Percentiles rank a stretch among this genome's conserved stretches.
Evolutionary conservation across 2,113 vertebrate genomes (phyloP).

Genomic region (Daphoenositta chrysoptera): DNA sequence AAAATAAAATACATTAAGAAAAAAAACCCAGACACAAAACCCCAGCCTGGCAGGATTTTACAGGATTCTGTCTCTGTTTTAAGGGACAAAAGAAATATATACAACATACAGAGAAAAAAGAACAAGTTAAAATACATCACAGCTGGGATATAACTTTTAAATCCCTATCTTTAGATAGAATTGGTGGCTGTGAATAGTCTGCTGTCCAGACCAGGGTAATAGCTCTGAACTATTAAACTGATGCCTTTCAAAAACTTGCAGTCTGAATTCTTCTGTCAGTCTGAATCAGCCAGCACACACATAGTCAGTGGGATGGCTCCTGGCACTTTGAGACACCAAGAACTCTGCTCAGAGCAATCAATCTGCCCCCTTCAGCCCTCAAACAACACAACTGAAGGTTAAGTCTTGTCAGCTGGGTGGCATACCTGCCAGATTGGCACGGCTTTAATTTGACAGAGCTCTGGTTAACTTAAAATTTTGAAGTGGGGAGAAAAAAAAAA

Average conservation of each 20-base stretch:
- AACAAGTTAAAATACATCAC: background rate
- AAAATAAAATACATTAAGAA: background rate
- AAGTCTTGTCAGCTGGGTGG: background rate
- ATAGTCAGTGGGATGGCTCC: background rate
- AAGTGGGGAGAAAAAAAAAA: too few relatives aligned
- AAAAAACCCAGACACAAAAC: background rate
- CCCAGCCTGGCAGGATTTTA: background rate
- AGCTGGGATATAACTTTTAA: background rate
- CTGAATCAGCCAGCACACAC: background rate
- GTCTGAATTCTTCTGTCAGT: too few relatives aligned
- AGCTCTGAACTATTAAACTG: background rate
- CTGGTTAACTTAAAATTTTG: background rate
- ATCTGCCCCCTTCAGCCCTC: background rate
- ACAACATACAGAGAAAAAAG: background rate
- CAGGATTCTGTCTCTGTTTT: background rate
- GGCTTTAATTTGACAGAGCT: background rate
- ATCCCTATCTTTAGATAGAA: background rate
- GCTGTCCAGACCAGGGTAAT: background rate
- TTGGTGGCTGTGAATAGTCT: background rate
- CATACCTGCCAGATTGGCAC: background rate
- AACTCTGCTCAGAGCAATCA: background rate
- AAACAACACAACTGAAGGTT: background rate
- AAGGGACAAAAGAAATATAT: background rate
- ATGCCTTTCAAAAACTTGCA: background rate
- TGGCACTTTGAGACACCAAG: background rate